Percentiles rank a stretch among this genome's conserved stretches.
Evolutionary conservation across 2,797 vertebrate species (phyloP).

Genomic region (Poecilia gillii): DNA sequence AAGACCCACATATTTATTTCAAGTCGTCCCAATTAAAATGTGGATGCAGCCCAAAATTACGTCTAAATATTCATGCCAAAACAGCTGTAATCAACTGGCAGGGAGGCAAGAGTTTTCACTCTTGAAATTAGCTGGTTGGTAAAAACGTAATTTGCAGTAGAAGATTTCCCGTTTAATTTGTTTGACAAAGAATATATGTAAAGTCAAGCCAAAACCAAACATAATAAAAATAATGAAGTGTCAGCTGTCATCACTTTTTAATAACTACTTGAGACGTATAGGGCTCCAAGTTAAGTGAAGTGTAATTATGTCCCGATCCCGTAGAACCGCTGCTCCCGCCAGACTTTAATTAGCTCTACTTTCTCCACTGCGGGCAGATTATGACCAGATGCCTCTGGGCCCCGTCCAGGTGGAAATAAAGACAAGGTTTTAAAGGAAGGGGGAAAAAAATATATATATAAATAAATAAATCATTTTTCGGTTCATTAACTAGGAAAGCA

Average conservation of each 20-base stretch:
- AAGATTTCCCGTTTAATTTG: constrained; percentile 1
- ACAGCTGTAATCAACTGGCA: background rate
- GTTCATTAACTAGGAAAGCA: constrained; percentile 63
- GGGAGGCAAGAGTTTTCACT: background rate
- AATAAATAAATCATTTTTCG: constrained; percentile 37
- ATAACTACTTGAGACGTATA: constrained; percentile 30
- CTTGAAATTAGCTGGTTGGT: background rate
- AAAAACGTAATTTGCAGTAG: background rate
- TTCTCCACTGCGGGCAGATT: constrained; percentile 59
- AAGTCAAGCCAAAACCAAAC: constrained; percentile 5
- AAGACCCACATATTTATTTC: background rate
- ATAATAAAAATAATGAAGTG: background rate
- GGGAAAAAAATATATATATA: too few species aligned
- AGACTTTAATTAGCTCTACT: constrained; percentile 73
- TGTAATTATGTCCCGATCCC: constrained; percentile 65
- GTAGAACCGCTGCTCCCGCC: constrained; percentile 51
- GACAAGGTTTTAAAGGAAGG: constrained; percentile 44
- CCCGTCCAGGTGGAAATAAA: constrained; percentile 54
- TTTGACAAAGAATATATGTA: background rate
- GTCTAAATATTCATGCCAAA: background rate
- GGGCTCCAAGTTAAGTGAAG: constrained; percentile 51
- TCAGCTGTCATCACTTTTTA: constrained; percentile 29
- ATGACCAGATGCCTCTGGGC: constrained; percentile 61
- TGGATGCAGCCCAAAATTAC: background rate
- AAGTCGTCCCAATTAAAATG: background rate